Conservation (phyloP, 2,888 invertebrate genomes). For the Metalampra italica region DNA sequence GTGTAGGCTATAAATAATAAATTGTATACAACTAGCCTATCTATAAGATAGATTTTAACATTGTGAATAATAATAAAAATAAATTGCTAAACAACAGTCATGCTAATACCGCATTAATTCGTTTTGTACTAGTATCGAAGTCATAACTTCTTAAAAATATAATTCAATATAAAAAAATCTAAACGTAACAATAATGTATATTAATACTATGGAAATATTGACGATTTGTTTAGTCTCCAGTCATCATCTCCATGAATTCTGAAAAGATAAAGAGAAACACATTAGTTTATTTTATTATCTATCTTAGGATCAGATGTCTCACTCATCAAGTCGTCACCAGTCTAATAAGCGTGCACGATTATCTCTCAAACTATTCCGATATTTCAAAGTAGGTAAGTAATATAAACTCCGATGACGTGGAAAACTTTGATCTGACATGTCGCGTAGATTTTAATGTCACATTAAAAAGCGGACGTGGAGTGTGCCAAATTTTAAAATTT, state of each 20-base stretch:
- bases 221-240: conserved; percentile 83
- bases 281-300: not conserved
- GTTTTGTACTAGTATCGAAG: conserved; percentile 65
- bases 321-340: too few species aligned
- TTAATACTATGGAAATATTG: conserved; percentile 35
- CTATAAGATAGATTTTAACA: conserved; percentile 63
- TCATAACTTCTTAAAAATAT: conserved; percentile 47
- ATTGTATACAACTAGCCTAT: conserved; percentile 40
- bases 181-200: conserved; percentile 45
- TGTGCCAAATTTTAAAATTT: not conserved
- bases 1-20: conserved; percentile 31
- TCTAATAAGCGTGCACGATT: too few species aligned
- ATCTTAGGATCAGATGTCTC: too few species aligned
- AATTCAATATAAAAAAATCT: conserved; percentile 51
- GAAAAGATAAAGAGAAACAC: conserved; percentile 43
- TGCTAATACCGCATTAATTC: conserved; percentile 66
- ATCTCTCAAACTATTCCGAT: too few species aligned
- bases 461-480: not conserved
- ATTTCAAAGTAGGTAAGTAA: too few species aligned
- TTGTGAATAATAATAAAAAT: conserved; percentile 23
- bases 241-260: conserved; percentile 98
- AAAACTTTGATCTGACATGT: not conserved
- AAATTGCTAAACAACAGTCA: conserved; percentile 28
- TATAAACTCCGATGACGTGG: too few species aligned
- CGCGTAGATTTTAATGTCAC: not conserved